phyloP scores from a whole-genome alignment of 2,888 invertebrate genomes.

The Apotomis betuletana region DNA sequence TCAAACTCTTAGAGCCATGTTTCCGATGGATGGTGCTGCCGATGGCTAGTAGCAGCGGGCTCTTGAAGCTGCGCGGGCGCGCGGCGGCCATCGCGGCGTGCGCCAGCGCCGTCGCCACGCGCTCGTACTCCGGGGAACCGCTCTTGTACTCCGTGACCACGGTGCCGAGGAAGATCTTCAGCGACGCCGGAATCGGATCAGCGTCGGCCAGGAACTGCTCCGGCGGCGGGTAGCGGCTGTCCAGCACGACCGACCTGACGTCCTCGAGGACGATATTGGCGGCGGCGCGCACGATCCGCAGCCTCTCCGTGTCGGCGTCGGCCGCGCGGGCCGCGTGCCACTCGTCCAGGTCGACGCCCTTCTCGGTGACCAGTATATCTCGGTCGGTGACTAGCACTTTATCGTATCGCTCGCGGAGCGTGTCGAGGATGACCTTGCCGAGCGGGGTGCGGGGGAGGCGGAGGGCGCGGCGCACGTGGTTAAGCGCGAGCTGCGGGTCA shows the following conservation, averaged over 20 bases:
- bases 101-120: not conserved
- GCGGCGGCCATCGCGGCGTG: slow-evolving; percentile 13
- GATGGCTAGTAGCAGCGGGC: slow-evolving; percentile 8
- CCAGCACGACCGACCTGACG: not conserved
- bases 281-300: slow-evolving; percentile 1
- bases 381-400: too few species aligned
- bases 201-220: not conserved
- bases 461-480: too few species aligned
- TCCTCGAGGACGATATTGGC: slow-evolving; percentile 13
- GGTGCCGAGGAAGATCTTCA: slow-evolving; percentile 9
- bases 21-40: slow-evolving; percentile 10
- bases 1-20: slow-evolving; percentile 9
- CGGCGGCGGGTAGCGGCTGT: not conserved
- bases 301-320: not conserved
- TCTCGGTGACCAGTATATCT: too few species aligned
- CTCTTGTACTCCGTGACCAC: slow-evolving; percentile 5
- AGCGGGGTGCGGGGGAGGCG: too few species aligned
- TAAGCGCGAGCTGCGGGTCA: too few species aligned
- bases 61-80: slow-evolving; percentile 6
- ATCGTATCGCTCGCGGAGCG: too few species aligned
- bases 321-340: not conserved
- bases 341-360: too few species aligned
- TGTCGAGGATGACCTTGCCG: too few species aligned
- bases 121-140: not conserved
- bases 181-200: not conserved